A percentile compares a stretch with the other conserved stretches of the same genome.
Conservation (phyloP, 1,140 invertebrate genomes). For the Nasonia giraulti region DNA sequence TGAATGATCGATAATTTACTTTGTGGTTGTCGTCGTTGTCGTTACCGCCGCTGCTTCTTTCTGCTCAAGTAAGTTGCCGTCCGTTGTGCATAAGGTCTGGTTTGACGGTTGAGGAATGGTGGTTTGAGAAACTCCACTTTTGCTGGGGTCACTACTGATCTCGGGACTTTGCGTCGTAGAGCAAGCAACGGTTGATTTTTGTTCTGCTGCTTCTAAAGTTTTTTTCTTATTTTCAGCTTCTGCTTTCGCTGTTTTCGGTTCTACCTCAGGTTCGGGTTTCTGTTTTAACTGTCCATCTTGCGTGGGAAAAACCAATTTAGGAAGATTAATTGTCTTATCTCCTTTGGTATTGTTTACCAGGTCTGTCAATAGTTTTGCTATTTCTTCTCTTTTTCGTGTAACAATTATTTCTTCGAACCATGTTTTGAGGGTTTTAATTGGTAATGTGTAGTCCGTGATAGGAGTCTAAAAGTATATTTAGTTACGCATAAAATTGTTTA, state of each 20-base stretch:
- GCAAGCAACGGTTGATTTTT: constrained; percentile 40
- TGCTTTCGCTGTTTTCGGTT: constrained; percentile 55
- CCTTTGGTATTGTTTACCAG: constrained; percentile 79
- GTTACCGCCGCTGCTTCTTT: constrained; percentile 19
- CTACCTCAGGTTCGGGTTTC: constrained; percentile 59
- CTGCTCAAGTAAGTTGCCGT: constrained; percentile 26
- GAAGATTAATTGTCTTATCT: constrained; percentile 67
- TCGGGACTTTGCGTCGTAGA: constrained; percentile 53
- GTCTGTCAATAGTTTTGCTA: constrained; percentile 82
- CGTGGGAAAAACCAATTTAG: constrained; percentile 70
- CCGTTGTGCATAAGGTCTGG: constrained; percentile 37
- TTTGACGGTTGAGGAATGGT: constrained; percentile 34
- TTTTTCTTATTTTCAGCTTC: constrained; percentile 66
- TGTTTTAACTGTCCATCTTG: constrained; percentile 69
- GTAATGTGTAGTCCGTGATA: constrained; percentile 82
- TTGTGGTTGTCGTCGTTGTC: constrained; percentile 7
- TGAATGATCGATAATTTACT: constrained; percentile 37
- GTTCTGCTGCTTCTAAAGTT: constrained; percentile 51
- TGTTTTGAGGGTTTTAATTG: constrained; percentile 83
- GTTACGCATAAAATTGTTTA: constrained; percentile 21
- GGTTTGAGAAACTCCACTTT: background rate
- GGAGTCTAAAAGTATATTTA: constrained; percentile 77
- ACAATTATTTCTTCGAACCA: constrained; percentile 89
- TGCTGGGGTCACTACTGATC: constrained; percentile 12
- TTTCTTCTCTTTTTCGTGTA: constrained; percentile 85